Evolutionary conservation across 2,888 invertebrate species (phyloP).

Genomic region (Rhabditoides inermis): DNA sequence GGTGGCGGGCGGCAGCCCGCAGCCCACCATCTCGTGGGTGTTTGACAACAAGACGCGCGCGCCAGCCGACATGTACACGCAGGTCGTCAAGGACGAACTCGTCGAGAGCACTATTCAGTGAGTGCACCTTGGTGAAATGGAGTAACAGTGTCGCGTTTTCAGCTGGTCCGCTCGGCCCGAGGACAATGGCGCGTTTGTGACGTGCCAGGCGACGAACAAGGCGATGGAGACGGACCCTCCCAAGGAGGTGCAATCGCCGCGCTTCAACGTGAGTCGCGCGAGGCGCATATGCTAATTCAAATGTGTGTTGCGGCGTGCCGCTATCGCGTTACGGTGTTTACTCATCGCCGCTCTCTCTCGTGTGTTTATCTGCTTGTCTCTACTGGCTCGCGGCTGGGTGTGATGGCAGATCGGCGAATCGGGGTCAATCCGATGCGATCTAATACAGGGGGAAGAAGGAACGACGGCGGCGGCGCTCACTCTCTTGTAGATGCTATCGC

Average conservation of each 20-base stretch:
- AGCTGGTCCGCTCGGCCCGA: conserved; percentile 36
- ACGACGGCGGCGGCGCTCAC: too few species aligned
- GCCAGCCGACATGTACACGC: conserved; percentile 12
- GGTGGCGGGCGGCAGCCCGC: conserved; percentile 45
- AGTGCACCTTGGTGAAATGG: background rate
- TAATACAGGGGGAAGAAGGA: too few species aligned
- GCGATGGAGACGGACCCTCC: conserved; percentile 32
- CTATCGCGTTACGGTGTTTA: background rate
- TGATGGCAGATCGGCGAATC: too few species aligned
- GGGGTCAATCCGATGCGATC: too few species aligned
- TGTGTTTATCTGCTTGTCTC: conserved; percentile 1
- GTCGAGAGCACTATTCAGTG: conserved; percentile 28
- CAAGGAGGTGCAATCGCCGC: conserved; percentile 21
- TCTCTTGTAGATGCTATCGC: background rate
- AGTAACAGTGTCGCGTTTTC: background rate
- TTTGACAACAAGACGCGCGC: conserved; percentile 5
- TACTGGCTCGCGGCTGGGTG: too few species aligned
- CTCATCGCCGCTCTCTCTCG: background rate
- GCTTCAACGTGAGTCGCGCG: conserved; percentile 31
- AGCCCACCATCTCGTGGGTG: conserved; percentile 36
- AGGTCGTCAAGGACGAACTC: conserved; percentile 13
- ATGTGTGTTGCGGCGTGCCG: background rate
- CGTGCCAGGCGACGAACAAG: conserved; percentile 39
- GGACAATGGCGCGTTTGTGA: conserved; percentile 42
- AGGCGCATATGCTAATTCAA: background rate